Evolutionary conservation across 2,888 invertebrate species (phyloP), one percentile per base, ranked within the genome.

Genomic region (Drosophila recens): DNA sequence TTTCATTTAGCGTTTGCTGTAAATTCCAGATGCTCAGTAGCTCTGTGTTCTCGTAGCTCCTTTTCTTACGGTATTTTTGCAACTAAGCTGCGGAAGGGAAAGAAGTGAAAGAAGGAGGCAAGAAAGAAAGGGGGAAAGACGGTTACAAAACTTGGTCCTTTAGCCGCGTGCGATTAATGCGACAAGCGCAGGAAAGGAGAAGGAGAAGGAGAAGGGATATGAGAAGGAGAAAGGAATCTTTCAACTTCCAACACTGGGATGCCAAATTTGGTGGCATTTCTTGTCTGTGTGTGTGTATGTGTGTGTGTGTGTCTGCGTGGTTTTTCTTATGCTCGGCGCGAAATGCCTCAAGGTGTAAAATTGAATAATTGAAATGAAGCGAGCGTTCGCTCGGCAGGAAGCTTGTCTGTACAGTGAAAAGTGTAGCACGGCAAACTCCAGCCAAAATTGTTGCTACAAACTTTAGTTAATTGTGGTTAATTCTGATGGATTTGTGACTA

Each of bases 291-390:
- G 4, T 36, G 3, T 48, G 11, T 43, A 11, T 51, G 40, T 74
- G 40, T 54, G n/a, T 40, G n/a, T 38, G 11, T 65, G 30, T 65
- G 33, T 71, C 13, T 38, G 57, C 51, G 38, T 66, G 67, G 71
- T 67, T 67, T 72, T 63, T 76, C 52, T 36, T 61, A 56, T 45
- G 62, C 65, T 56, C 67, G 58, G 79, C 72, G 67, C 62, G 71
- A 86, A 82, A 87, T 90, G 90, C 90, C 90, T 82, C 86, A 90
- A 90, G 90, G 90, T 90, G 90, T 86, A 90, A 90, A 90, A 90
- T 90, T 90, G 87, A 90, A 90, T 90, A 90, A 90, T 90, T 90
- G 85, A 90, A 90, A 90, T 82, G 76, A 79, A 81, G 87, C 79
- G 80, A 76, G 72, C 34, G 52, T 34, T 59, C 27, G 27, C 10